Conservation (phyloP, 2,888 invertebrate species). For the Halocaridina rubra region DNA sequence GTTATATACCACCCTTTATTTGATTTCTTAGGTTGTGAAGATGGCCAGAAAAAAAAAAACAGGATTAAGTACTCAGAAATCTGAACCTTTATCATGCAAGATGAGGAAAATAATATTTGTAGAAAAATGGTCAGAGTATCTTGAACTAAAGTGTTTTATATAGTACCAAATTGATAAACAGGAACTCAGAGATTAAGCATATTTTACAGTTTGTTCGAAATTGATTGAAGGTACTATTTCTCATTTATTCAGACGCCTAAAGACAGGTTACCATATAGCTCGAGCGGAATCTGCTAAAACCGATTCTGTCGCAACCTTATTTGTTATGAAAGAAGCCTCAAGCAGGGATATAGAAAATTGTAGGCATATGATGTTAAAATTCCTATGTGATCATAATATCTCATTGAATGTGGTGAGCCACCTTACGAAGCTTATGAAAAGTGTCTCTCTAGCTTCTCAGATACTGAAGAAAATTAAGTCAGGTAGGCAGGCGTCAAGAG, state of each 20-base stretch:
- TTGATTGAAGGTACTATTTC: no score
- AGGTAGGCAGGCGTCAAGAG: no score
- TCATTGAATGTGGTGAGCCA: constrained; percentile 3
- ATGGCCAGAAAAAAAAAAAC: no score
- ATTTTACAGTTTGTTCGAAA: neutral
- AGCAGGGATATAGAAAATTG: neutral
- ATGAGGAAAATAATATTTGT: neutral
- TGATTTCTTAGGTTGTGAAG: no score
- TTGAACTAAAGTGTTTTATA: no score
- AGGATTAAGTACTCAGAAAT: no score
- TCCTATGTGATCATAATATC: neutral
- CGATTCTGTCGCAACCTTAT: no score
- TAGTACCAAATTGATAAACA: neutral
- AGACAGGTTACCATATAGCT: neutral
- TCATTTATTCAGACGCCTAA: no score
- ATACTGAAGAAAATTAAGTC: no score
- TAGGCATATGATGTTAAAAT: neutral
- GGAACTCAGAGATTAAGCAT: neutral
- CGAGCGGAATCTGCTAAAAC: neutral
- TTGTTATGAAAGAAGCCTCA: neutral
- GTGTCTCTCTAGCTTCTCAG: neutral
- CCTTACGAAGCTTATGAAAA: neutral
- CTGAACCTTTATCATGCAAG: no score
- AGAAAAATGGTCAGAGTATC: neutral
- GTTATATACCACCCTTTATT: no score